Evolutionary conservation across 2,113 vertebrate genomes (phyloP), one percentile per base, ranked within the genome.

Genomic region (Mesitornis unicolor): DNA sequence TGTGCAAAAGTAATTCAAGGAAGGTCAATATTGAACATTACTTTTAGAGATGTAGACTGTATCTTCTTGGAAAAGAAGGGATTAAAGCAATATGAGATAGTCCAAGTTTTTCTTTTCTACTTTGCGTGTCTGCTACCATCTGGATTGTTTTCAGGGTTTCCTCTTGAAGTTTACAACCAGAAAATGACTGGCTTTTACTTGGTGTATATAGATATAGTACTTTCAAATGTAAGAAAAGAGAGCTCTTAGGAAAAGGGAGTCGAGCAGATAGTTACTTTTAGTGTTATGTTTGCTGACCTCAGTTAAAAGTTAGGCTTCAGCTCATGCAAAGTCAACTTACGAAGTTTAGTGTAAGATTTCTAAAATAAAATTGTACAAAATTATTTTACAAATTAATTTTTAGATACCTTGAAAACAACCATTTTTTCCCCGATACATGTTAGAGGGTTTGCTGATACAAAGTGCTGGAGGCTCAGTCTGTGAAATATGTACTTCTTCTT

Each of bases 11-110:
- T 70, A 36, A 15, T 56, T 74, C 47, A 53, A 19, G 25, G 28
- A 25, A 45, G 3, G 28, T 54, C 1, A 2, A 3, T 63, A 18
- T 3, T 48, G n/a, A 78, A 16, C 21, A 48, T 4, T 0, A 8
- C 53, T 90, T 91, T 61, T 57, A 33, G 24, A 57, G 40, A 74
- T 57, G 12, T 65, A 42, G 24, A 22, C 47, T 57, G 21, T 2
- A 10, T 20, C 38, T 70, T 13, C 20, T 84, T 82, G 60, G 65
- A 74, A 47, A 90, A 68, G 11, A 82, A 64, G 31, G 8, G 3
- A 33, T 73, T 51, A 60, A 80, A 84, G 9, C 13, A 54, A 9
- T 50, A 25, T 29, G 2, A 31, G 59, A 14, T 6, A 9, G 15
- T 84, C 13, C 47, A 76, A 1, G 28, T 68, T 47, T 42, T 59